Percentiles rank a stretch among this genome's conserved stretches.
Evolutionary conservation across 2,888 invertebrate genomes (phyloP).

Genomic region (Epinotia demarniana): DNA sequence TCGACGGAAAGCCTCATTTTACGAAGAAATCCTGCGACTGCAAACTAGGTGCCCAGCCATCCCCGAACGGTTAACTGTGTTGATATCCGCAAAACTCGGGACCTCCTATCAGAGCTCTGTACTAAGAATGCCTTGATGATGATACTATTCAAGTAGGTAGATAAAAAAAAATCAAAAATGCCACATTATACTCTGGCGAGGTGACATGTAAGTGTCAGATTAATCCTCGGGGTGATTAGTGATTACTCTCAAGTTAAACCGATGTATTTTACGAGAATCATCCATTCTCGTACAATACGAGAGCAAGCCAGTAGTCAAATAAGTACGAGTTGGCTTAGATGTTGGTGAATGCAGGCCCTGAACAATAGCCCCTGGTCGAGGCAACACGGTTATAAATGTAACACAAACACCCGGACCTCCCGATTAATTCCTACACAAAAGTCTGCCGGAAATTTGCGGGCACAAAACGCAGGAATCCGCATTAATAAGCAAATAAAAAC

Average conservation of each 20-base stretch:
- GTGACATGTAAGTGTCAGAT: neutral
- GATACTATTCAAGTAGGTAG: too few relatives aligned
- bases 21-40: too few relatives aligned
- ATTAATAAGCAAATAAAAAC: constrained; percentile 36
- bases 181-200: too few relatives aligned
- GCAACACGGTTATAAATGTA: constrained; percentile 17
- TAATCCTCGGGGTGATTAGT: neutral
- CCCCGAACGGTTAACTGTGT: too few relatives aligned
- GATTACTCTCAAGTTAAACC: neutral
- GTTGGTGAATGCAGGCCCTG: neutral
- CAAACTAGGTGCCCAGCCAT: too few relatives aligned
- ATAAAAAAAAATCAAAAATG: too few relatives aligned
- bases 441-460: constrained; percentile 14
- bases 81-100: too few relatives aligned
- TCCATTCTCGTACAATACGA: too few relatives aligned
- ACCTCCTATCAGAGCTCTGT: too few relatives aligned
- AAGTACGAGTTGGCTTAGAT: neutral
- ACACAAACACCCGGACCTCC: constrained; percentile 21
- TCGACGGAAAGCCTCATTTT: too few relatives aligned
- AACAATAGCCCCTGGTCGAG: constrained; percentile 10
- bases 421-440: constrained; percentile 33
- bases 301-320: neutral
- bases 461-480: constrained; percentile 10
- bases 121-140: too few relatives aligned
- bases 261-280: neutral